Evolutionary conservation across 2,888 invertebrate species (phyloP).

Genomic region (Cephus sareptanus): DNA sequence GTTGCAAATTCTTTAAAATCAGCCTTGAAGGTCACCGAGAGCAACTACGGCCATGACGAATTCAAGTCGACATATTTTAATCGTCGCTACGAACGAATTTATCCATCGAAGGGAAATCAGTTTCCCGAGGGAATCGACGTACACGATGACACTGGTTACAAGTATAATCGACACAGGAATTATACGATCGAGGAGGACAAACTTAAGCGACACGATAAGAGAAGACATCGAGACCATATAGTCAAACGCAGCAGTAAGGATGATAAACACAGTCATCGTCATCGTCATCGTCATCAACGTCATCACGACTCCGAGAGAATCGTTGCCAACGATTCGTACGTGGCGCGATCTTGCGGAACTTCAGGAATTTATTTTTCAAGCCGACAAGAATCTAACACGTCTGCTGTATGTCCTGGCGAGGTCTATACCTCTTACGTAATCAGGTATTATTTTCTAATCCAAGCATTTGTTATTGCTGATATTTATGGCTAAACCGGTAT

Average conservation of each 20-base stretch:
- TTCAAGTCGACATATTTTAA: neutral
- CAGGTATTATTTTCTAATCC: neutral
- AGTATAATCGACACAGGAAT: neutral
- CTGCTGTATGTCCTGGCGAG: neutral
- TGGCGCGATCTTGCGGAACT: neutral
- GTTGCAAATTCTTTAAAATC: slow-evolving; percentile 47
- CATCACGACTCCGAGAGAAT: neutral
- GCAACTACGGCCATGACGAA: neutral
- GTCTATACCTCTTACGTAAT: neutral
- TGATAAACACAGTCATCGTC: neutral
- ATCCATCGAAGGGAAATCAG: neutral
- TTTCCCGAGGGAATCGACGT: neutral
- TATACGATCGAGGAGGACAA: neutral
- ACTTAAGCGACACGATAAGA: neutral
- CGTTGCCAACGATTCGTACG: neutral
- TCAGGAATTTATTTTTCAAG: neutral
- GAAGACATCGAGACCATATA: neutral
- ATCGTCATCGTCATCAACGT: slow-evolving; percentile 8
- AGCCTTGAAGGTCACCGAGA: slow-evolving; percentile 23
- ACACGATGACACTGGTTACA: neutral
- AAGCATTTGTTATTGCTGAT: neutral
- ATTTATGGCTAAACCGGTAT: neutral
- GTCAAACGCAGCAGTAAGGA: neutral
- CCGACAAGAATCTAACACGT: neutral
- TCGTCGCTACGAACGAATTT: neutral